A percentile compares a stretch with the other conserved stretches of the same genome.
phyloP scores from a whole-genome alignment of 2,797 vertebrate genomes.

The Danio jaintianensis region DNA sequence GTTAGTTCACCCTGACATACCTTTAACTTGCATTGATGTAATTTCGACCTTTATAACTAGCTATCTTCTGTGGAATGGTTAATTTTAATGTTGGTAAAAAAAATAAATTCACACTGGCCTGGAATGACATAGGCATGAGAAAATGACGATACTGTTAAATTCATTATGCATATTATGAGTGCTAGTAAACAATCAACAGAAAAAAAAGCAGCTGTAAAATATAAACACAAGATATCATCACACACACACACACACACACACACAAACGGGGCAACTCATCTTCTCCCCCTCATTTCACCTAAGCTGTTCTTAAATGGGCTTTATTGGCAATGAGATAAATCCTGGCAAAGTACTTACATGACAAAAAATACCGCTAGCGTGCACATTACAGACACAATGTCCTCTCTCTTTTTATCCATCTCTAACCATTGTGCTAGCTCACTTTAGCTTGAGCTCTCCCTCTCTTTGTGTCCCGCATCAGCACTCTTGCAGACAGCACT shows the following conservation, averaged over 20 bases:
- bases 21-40: not conserved
- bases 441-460: slow-evolving; percentile 2
- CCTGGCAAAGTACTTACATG: slow-evolving; percentile 52
- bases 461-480: slow-evolving; percentile 16
- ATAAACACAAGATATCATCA: not conserved
- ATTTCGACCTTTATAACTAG: not conserved
- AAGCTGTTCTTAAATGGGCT: slow-evolving; percentile 54
- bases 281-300: slow-evolving; percentile 47
- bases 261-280: not conserved
- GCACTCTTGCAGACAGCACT: slow-evolving; percentile 27
- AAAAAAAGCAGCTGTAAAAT: too few relatives aligned
- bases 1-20: not conserved
- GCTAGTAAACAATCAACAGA: too few relatives aligned
- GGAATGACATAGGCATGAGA: too few relatives aligned
- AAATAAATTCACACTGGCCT: too few relatives aligned
- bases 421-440: slow-evolving; percentile 25
- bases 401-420: slow-evolving; percentile 15
- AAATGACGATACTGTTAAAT: too few relatives aligned
- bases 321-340: slow-evolving; percentile 61
- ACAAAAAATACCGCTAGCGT: slow-evolving; percentile 49
- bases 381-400: slow-evolving; percentile 39
- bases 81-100: too few relatives aligned
- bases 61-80: not conserved
- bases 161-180: too few relatives aligned
- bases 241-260: slow-evolving; percentile 17